phyloP scores from a whole-genome alignment of 2,797 vertebrate genomes.

The Austrolebias charrua region DNA sequence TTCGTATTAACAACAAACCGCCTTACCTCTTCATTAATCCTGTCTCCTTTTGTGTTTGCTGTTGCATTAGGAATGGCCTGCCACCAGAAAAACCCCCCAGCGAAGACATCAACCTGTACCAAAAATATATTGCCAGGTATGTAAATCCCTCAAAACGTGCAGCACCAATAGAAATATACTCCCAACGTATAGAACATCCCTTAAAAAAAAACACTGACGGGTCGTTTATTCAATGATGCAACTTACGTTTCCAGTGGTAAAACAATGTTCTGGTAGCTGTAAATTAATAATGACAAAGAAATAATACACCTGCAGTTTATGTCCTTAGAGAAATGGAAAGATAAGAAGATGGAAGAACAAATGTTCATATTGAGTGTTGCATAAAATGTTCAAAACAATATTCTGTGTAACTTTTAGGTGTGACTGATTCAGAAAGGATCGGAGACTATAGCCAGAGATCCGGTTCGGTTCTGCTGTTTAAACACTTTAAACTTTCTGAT shows the following conservation, averaged over 20 bases:
- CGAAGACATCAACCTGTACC: constrained; percentile 99
- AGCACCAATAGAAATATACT: constrained; percentile 60
- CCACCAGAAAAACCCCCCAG: constrained; percentile 96
- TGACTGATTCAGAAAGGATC: constrained; percentile 25
- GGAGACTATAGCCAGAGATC: constrained; percentile 46
- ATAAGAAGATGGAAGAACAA: constrained; percentile 59
- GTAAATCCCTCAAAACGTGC: constrained; percentile 74
- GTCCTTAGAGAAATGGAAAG: constrained; percentile 67
- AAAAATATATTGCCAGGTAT: constrained; percentile 99
- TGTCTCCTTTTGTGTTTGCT: constrained; percentile 75
- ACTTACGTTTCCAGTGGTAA: constrained; percentile 43
- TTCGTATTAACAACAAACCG: constrained; percentile 81
- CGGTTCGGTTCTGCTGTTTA: constrained; percentile 51
- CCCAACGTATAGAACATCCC: constrained; percentile 53
- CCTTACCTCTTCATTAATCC: constrained; percentile 77
- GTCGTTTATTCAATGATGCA: constrained; percentile 73
- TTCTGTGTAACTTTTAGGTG: not conserved
- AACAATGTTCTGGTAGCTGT: constrained; percentile 62
- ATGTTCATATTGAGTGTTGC: constrained; percentile 16
- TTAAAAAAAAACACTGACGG: constrained; percentile 51
- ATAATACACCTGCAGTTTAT: constrained; percentile 69
- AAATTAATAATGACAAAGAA: constrained; percentile 62
- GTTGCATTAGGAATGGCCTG: constrained; percentile 92
- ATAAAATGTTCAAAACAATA: not conserved
- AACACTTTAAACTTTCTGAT: constrained; percentile 61